Evolutionary conservation across 2,888 invertebrate genomes (phyloP), one percentile per base, ranked within the genome.

Genomic region (Onthophagus sagittarius): DNA sequence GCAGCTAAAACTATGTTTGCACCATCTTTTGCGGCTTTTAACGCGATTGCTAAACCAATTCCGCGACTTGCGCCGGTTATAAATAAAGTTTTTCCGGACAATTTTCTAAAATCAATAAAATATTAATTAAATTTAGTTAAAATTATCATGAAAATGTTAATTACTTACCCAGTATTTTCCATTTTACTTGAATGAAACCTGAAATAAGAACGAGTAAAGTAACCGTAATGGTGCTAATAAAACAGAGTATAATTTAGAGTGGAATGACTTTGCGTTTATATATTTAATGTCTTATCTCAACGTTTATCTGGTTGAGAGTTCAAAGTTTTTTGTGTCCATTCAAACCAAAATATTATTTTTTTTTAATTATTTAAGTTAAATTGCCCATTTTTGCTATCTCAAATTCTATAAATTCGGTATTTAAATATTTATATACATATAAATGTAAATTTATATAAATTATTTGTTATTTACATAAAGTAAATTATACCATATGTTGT

Each of bases 1-100:
- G 97, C 97, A 71, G 96, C 97, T 76, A 97, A 90, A 9, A 96
- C 92, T 79, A 97, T 89, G 85, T 97, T 97, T 0, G 96, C 97
- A 33, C 97, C 97, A 89, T 97, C 96, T 84, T 89, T 91, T 0
- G 98, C 97, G 0, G 94, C 94, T 87, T 96, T 98, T 73, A 98
- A 83, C 3, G 97, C 98, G 79, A 99, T 98, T 13, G 93, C 94
- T 86, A 97, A 95, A 0, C 99, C 99, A 81, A 99, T 99, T 32
- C 99, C 99, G 79, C 99, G 89, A 72, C 97, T 97, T 14, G 96
- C 98, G 65, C 99, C 99, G 31, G 98, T 97, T 78, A 99, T 95
- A 82, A 98, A 97, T 72, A 97, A 86, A 1, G 98, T 98, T 78
- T 92, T 92, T 0, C 98, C 98, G 77, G 95, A 95, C 78, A 94